phyloP scores from a whole-genome alignment of 1,140 invertebrate genomes.

The Anastrepha ludens region DNA sequence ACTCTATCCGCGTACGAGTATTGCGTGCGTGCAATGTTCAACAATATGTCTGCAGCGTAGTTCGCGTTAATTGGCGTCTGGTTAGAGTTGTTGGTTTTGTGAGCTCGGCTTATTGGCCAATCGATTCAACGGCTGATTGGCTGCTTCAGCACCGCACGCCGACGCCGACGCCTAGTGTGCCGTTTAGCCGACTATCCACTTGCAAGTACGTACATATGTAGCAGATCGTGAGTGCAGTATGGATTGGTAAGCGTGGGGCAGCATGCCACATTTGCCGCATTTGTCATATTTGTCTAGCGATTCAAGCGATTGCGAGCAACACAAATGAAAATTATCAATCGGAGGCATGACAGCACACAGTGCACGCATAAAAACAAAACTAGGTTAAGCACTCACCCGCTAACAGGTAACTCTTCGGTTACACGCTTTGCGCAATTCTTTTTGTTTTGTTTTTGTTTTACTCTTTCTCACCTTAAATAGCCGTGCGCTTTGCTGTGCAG shows the following conservation, averaged over 20 bases:
- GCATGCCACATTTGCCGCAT: constrained; percentile 38
- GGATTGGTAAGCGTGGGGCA: neutral
- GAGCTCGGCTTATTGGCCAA: constrained; percentile 43
- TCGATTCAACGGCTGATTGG: constrained; percentile 31
- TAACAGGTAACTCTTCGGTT: neutral
- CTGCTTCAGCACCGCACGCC: neutral
- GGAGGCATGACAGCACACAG: neutral
- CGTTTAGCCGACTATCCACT: neutral
- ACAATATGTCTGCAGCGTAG: neutral
- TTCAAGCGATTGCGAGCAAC: neutral
- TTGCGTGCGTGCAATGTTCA: neutral
- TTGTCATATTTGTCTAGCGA: constrained; percentile 49
- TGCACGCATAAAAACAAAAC: neutral
- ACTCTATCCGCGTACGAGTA: neutral
- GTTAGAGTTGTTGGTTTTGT: neutral
- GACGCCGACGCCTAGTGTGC: constrained; percentile 3
- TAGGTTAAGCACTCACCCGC: constrained; percentile 48
- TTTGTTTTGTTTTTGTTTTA: neutral
- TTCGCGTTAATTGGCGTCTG: constrained; percentile 12
- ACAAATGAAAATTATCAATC: constrained; percentile 18
- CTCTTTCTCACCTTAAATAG: constrained; percentile 29
- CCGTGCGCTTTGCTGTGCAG: neutral
- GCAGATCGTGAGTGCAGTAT: neutral
- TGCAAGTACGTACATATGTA: neutral
- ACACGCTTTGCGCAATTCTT: neutral